phyloP scores from a whole-genome alignment of 2,113 vertebrate genomes.

The Odocoileus hemionus region DNA sequence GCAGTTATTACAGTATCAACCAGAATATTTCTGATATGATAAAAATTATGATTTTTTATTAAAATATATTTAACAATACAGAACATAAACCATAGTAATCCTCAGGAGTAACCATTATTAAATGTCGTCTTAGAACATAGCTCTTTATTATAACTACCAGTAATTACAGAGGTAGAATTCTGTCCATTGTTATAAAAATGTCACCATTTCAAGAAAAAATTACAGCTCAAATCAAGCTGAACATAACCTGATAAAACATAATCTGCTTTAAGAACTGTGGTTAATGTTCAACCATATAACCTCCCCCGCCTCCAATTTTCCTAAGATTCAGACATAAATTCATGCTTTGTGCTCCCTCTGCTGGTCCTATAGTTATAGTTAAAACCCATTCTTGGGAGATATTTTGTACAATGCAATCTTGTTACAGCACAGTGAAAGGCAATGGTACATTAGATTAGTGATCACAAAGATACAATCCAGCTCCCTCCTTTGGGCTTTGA shows the following conservation, averaged over 20 bases:
- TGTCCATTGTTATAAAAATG: slow-evolving; percentile 22
- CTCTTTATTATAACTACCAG: background rate
- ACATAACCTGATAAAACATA: slow-evolving; percentile 27
- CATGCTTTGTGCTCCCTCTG: slow-evolving; percentile 37
- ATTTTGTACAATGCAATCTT: background rate
- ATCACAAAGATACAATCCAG: background rate
- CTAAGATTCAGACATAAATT: background rate
- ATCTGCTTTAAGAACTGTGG: background rate
- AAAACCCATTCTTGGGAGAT: background rate
- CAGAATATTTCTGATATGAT: background rate
- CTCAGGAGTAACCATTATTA: background rate
- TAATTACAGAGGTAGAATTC: slow-evolving; percentile 15
- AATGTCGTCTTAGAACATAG: background rate
- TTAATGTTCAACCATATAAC: background rate
- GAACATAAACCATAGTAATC: background rate
- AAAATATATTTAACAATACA: background rate
- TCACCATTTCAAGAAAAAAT: slow-evolving; percentile 13
- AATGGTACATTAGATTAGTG: background rate
- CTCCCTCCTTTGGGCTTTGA: background rate
- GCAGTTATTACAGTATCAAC: background rate
- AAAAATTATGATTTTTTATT: background rate
- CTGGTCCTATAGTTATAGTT: background rate
- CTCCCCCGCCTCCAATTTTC: background rate
- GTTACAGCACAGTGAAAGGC: background rate
- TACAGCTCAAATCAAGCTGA: background rate